Evolutionary conservation across 2,888 invertebrate genomes (phyloP).

Genomic region (Morinoia aosen): DNA sequence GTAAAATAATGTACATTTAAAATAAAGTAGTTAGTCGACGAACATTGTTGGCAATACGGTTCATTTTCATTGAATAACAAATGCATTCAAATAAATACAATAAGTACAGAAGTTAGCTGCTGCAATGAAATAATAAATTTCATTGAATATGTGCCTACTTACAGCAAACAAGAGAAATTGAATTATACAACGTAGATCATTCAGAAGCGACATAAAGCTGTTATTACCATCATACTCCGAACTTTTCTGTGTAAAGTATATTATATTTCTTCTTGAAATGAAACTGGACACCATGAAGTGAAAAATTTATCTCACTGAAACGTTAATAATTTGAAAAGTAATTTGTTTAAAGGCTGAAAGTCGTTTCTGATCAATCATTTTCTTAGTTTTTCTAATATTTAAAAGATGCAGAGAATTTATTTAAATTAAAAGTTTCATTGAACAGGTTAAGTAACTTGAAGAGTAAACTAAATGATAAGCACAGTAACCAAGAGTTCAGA

Average conservation of each 20-base stretch:
- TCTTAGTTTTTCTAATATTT: not conserved
- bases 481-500: not conserved
- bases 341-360: not conserved
- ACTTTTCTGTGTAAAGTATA: not conserved
- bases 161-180: not conserved
- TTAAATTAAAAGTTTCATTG: not conserved
- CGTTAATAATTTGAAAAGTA: not conserved
- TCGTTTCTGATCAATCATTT: not conserved
- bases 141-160: not conserved
- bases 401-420: constrained; percentile 21
- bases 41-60: not conserved
- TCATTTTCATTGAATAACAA: not conserved
- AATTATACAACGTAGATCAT: not conserved
- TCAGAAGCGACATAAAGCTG: not conserved
- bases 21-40: not conserved
- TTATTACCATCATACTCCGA: not conserved
- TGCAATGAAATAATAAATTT: not conserved
- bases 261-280: not conserved
- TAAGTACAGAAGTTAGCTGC: not conserved
- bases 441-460: not conserved
- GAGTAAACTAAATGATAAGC: not conserved
- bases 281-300: not conserved
- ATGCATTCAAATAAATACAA: not conserved
- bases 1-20: not conserved
- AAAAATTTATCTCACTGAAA: not conserved